Conservation (phyloP, 35 echinoderm and acorn worm genomes). For the Apostichopus californicus region DNA sequence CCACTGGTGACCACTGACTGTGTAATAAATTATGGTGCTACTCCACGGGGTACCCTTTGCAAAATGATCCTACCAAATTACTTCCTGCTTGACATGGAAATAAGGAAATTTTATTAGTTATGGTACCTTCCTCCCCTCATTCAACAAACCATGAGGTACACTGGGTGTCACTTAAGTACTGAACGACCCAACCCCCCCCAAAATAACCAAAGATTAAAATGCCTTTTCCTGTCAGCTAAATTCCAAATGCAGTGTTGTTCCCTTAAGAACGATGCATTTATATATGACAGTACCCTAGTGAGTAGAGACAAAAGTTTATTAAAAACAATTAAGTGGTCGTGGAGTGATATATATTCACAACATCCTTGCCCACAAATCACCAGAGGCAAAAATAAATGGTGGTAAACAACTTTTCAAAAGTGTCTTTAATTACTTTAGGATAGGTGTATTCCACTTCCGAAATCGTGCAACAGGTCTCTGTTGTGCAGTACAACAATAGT, state of each 20-base stretch:
- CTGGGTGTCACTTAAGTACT: not conserved
- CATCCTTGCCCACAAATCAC: no score
- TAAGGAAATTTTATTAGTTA: not conserved
- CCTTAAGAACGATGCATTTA: no score
- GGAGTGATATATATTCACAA: no score
- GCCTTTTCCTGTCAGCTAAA: not conserved
- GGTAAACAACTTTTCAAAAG: not conserved
- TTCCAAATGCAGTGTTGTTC: no score
- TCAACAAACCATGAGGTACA: not conserved
- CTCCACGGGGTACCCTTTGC: no score
- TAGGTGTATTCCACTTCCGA: not conserved
- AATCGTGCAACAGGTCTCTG: not conserved
- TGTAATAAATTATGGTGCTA: no score
- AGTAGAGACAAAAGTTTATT: no score
- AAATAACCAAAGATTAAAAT: not conserved
- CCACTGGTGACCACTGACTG: not conserved
- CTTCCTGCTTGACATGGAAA: not conserved
- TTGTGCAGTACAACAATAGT: not conserved
- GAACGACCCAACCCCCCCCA: not conserved
- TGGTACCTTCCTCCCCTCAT: not conserved
- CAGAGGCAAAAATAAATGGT: no score
- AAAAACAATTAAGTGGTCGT: no score
- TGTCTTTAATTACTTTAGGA: not conserved
- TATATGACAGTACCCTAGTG: no score
- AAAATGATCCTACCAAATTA: not conserved